A percentile compares a stretch with the other conserved stretches of the same genome.
Evolutionary conservation across 2,113 vertebrate species (phyloP).

Genomic region (Cochlearius cochlearius): DNA sequence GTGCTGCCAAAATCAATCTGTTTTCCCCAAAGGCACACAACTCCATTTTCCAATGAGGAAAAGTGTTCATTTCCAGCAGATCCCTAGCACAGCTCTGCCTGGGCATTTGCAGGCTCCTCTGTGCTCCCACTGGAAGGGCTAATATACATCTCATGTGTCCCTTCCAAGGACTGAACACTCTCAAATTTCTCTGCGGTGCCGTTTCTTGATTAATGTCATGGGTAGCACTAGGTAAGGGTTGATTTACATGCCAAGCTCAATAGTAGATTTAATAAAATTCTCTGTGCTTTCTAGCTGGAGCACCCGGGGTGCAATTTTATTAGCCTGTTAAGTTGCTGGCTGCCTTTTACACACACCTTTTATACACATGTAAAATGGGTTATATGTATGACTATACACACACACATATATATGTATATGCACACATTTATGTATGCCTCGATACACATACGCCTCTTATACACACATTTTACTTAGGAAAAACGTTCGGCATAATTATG

Average conservation of each 20-base stretch:
- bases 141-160: neutral
- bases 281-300: neutral
- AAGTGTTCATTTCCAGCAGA: neutral
- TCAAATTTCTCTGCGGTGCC: neutral
- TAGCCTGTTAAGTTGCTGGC: neutral
- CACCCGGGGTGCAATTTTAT: neutral
- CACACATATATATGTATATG: neutral
- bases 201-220: neutral
- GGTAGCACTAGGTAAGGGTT: neutral
- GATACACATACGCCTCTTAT: neutral
- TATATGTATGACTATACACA: neutral
- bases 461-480: neutral
- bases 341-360: neutral
- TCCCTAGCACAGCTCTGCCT: neutral
- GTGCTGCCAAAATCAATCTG: neutral
- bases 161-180: neutral
- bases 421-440: neutral
- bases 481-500: fast-evolving
- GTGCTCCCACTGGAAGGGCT: neutral
- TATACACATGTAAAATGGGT: neutral
- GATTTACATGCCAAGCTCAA: neutral
- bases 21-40: neutral
- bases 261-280: neutral
- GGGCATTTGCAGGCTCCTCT: neutral
- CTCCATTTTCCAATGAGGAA: neutral